Base-by-base conservation (phyloP, 2,888 invertebrate genomes). In the Tromatobia lineatoria region DNA sequence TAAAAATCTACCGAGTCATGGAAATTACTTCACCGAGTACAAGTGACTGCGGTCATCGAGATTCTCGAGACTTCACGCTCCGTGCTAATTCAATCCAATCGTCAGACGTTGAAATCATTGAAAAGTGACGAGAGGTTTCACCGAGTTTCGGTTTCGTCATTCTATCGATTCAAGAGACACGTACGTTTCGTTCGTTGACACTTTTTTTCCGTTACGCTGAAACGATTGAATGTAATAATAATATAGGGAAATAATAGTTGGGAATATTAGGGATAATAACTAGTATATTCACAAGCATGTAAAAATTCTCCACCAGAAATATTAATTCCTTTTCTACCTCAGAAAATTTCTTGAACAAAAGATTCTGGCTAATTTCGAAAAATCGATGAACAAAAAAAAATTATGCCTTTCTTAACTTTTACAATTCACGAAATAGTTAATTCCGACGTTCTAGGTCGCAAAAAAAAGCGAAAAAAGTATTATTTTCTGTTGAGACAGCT, bases 11-110 rank as follows among this genome's bases (percentile, higher is more conserved):
- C 61, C 61, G 74, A 61, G 59, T 74, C 61, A 74, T 61, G 74
- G 29, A 74, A 74, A 74, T 74, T 74, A 74, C 74, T 74, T 74
- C 74, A 74, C 74, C 74, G 74, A 20, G 59, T 13, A 6, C 29
- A 29, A 47, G 18, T 15, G 67, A 61, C 45, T 25, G 74, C 47
- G 61, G 74, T 61, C 74, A 61, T 74, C 18, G 74, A 61, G 74
- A 71, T 52, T 71, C 71, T 42, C 71, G 74, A 50, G 45, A 74
- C 74, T 74, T 74, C 74, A 74, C 74, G 74, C 59, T 74, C 18
- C 47, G 74, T 6, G 25, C 50, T 61, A 20, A 74, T 20, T 61
- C 45, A 18, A 74, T 74, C 50, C 74, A 50, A 73, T 73, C 71
- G 57, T 50, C 29, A 15, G 23, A 47, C 59, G 74, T 29, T 61